Evolutionary conservation across 2,113 vertebrate species (phyloP), one percentile per base, ranked within the genome.

Genomic region (Megalops atlanticus): DNA sequence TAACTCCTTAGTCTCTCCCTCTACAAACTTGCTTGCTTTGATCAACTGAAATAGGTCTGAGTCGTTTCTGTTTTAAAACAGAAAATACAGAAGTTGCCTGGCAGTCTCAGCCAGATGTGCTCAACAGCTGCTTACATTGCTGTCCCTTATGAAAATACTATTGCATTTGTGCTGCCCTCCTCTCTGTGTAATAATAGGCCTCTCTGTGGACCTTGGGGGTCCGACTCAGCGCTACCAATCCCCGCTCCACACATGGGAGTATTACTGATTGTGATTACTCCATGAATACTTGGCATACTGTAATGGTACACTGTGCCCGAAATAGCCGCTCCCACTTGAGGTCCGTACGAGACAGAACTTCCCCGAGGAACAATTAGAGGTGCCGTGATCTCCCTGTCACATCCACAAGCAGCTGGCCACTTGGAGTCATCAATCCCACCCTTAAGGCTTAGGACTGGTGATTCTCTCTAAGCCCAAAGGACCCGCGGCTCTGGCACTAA

Each of bases 241-340:
- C 76, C 0, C 81, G 15, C 80, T 14, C 40, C 64, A 74, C 70
- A 81, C 78, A n/a, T 47, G 49, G 38, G 83, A 87, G 73, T 83
- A 85, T 85, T 79, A 82, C 81, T 87, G 82, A 90, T 88, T 89
- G 89, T 89, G 94, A 95, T 95, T 94, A 95, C 91, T 91, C 90
- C 86, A 90, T 91, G 89, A 89, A 95, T 94, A 91, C 92, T 92
- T 94, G 72, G 92, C 92, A 94, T 94, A 83, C 88, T 92, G 93
- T 94, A 95, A 97, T 89, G 84, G 90, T 92, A 97, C 88, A 93
- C 93, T 81, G 80, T 52, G 89, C 92, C 93, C 84, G 87, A 95
- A 95, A 96, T 95, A 96, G 92, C 90, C 80, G 78, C 0, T 73
- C 85, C 88, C 88, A 88, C 92, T 92, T 89, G 85, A 91, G 87